These are phyloP conservation scores for Athene cunicularia DNA, from an alignment of 2,113 vertebrate genomes.

Conservation along the genomic window DNA sequence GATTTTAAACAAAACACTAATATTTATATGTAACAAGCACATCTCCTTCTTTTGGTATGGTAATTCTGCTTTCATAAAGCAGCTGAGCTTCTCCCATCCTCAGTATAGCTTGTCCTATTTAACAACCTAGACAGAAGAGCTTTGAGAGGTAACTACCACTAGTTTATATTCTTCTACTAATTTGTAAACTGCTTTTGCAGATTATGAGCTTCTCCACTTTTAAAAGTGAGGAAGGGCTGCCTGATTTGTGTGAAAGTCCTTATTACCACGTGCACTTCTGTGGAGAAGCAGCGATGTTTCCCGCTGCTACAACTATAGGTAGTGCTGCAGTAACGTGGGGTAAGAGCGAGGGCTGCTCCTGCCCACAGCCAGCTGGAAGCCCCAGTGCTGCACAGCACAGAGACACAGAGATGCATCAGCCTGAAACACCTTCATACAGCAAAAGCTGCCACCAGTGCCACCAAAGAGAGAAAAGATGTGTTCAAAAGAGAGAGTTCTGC, in stretches of 20 bases:
- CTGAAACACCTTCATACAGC: not conserved
- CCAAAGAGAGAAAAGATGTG: not conserved
- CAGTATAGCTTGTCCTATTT: not conserved
- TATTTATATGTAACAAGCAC: constrained; percentile 6
- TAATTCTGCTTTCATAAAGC: constrained; percentile 1
- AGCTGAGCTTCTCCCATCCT: not conserved
- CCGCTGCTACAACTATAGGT: not conserved
- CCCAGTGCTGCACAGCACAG: fast-evolving
- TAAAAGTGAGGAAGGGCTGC: not conserved
- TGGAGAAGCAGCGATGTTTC: not conserved
- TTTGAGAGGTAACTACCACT: constrained; percentile 19
- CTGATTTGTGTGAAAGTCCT: not conserved
- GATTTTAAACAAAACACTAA: constrained; percentile 35
- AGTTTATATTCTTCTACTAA: not conserved
- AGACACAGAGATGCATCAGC: too few species aligned
- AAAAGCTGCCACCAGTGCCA: not conserved
- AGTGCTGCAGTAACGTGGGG: fast-evolving
- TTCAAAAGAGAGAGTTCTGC: not conserved
- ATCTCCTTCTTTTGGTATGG: not conserved
- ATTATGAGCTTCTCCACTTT: not conserved
- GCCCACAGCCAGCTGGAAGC: not conserved
- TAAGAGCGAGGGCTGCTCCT: not conserved
- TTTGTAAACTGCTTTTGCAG: not conserved
- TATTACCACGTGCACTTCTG: not conserved
- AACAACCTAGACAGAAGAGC: constrained; percentile 25